Evolutionary conservation across 2,888 invertebrate species (phyloP).

Genomic region (Chydorus sphaericus): DNA sequence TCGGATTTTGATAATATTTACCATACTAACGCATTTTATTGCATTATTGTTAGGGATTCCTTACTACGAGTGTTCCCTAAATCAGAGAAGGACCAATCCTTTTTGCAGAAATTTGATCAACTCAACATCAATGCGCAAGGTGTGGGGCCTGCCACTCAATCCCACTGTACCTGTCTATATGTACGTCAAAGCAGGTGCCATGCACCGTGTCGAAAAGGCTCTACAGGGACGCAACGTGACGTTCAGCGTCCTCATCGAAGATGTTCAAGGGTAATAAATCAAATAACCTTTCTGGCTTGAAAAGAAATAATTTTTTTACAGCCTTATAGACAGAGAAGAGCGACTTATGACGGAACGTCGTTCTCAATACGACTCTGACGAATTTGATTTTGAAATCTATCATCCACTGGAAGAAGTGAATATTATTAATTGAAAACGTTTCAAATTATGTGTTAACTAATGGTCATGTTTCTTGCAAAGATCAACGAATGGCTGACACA

Average conservation of each 20-base stretch:
- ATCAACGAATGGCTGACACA: not conserved
- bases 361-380: not conserved
- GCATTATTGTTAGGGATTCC: not conserved
- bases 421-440: not conserved
- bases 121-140: not conserved
- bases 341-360: not conserved
- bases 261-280: not conserved
- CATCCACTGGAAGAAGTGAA: not conserved
- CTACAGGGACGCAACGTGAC: not conserved
- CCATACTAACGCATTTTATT: too few relatives aligned
- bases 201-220: not conserved
- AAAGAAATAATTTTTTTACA: not conserved
- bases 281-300: not conserved
- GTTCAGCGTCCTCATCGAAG: not conserved
- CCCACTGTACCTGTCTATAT: not conserved
- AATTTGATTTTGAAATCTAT: not conserved
- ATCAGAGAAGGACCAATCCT: not conserved
- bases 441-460: not conserved
- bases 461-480: not conserved
- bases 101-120: not conserved
- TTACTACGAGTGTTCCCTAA: not conserved
- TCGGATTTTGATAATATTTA: too few relatives aligned
- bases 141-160: not conserved
- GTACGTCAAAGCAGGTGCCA: not conserved
- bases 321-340: not conserved